phyloP scores from a whole-genome alignment of 2,113 vertebrate species.

The Rhabdomys dilectus region DNA sequence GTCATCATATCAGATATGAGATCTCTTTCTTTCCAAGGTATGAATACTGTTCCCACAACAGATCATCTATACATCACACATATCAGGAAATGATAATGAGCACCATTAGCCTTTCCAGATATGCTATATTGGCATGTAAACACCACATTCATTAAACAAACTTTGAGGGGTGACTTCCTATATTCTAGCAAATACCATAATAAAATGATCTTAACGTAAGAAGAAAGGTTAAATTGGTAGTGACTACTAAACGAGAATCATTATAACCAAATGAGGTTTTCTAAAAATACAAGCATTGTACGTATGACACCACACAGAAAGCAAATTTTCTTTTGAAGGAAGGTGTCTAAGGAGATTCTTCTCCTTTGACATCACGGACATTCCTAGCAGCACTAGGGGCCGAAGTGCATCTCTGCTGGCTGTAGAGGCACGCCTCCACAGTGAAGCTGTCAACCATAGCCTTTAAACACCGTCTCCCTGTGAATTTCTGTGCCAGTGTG shows the following conservation, averaged over 20 bases:
- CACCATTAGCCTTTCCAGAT: background rate
- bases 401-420: background rate
- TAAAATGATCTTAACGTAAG: background rate
- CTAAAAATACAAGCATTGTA: conserved; percentile 44
- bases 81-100: background rate
- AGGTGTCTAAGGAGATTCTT: background rate
- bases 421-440: background rate
- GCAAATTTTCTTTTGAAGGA: conserved; percentile 6
- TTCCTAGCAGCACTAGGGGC: background rate
- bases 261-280: background rate
- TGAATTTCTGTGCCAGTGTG: background rate
- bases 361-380: background rate
- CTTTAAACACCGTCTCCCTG: background rate
- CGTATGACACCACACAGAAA: background rate
- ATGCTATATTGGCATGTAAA: background rate
- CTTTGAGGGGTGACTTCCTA: background rate
- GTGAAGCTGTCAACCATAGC: background rate
- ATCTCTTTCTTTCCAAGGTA: background rate
- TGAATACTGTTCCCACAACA: background rate
- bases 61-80: background rate
- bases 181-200: background rate
- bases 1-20: background rate
- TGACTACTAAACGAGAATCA: conserved; percentile 3
- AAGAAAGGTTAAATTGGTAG: background rate
- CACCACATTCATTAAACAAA: background rate